Evolutionary conservation across 1,140 invertebrate genomes (phyloP).

Genomic region (Oncopeltus fasciatus): DNA sequence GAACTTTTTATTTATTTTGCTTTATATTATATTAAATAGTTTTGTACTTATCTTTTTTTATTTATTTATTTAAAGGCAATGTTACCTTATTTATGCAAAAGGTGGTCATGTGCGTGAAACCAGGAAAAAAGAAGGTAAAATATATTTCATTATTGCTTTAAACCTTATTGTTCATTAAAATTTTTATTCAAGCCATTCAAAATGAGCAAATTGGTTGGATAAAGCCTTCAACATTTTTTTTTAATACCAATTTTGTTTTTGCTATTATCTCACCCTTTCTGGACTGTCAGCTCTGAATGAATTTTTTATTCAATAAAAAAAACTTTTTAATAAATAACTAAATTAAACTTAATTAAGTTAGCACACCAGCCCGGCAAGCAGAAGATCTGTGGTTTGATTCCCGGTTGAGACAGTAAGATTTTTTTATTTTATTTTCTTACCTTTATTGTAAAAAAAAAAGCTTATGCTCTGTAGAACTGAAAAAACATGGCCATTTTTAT

Average conservation of each 20-base stretch:
- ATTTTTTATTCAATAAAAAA: too few relatives aligned
- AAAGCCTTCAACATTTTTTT: neutral
- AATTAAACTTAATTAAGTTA: too few relatives aligned
- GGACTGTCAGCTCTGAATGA: too few relatives aligned
- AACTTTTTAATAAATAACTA: neutral
- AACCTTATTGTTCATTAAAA: neutral
- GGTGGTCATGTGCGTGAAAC: neutral
- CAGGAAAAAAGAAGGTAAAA: neutral
- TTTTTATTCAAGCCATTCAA: neutral
- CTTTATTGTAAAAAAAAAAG: too few relatives aligned
- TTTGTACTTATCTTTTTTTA: slow-evolving; percentile 11
- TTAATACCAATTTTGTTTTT: too few relatives aligned
- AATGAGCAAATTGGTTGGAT: neutral
- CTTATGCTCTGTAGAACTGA: too few relatives aligned
- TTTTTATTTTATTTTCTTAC: too few relatives aligned
- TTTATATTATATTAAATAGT: neutral
- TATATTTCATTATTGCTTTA: neutral
- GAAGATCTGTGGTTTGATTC: too few relatives aligned
- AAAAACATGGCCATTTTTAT: too few relatives aligned
- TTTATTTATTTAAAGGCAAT: slow-evolving; percentile 16
- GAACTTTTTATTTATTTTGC: neutral
- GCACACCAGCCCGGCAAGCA: too few relatives aligned
- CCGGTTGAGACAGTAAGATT: too few relatives aligned
- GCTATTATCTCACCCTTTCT: too few relatives aligned
- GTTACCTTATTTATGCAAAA: slow-evolving; percentile 20